A percentile compares a stretch with the other conserved stretches of the same genome.
phyloP scores from a whole-genome alignment of 2,113 vertebrate genomes.

The Alosa alosa region DNA sequence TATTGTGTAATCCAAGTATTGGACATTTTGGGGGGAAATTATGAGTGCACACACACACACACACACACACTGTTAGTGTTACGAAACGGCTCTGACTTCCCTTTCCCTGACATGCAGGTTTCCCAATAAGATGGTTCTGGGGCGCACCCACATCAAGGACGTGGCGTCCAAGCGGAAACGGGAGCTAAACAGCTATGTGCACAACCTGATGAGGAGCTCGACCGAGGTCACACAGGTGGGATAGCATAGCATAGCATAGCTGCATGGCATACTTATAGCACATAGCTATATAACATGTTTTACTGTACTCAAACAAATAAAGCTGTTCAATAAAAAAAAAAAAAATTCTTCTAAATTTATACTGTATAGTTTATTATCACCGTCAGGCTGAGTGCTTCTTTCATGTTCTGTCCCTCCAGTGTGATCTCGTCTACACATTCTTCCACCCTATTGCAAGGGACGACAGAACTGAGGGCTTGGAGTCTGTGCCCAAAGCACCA shows the following conservation, averaged over 20 bases:
- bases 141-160: slow-evolving; percentile 95
- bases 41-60: background rate
- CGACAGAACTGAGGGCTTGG: slow-evolving; percentile 90
- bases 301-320: background rate
- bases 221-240: slow-evolving; percentile 88
- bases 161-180: slow-evolving; percentile 95
- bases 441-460: slow-evolving; percentile 94
- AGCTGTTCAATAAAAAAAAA: background rate
- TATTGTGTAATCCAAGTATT: background rate
- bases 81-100: background rate
- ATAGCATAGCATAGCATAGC: background rate
- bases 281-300: background rate
- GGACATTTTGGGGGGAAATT: background rate
- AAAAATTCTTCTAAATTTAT: too few species aligned
- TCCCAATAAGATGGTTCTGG: slow-evolving; percentile 92
- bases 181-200: slow-evolving; percentile 93
- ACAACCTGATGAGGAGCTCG: slow-evolving; percentile 89
- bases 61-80: background rate
- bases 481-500: slow-evolving; percentile 73
- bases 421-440: slow-evolving; percentile 97
- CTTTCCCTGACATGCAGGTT: slow-evolving; percentile 72
- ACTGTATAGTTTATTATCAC: background rate
- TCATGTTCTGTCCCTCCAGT: slow-evolving; percentile 66
- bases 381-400: background rate
- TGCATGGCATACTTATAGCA: background rate